Conservation (phyloP, 2,113 vertebrate species). For the Chaetodon trifascialis region DNA sequence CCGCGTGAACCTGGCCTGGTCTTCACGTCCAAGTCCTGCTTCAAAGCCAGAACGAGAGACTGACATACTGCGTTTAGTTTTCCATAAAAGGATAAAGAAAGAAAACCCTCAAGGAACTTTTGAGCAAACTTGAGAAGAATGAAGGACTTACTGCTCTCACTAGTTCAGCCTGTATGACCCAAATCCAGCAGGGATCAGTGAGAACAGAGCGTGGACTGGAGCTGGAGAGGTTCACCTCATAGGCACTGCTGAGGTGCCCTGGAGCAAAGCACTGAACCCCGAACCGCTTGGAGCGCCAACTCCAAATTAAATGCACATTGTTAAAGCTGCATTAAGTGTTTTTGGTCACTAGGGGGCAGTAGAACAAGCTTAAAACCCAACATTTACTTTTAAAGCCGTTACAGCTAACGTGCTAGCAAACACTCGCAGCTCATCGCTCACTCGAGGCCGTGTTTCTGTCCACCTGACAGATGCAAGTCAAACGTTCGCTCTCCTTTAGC, state of each 20-base stretch:
- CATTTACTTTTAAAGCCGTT: no score
- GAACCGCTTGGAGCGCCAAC: no score
- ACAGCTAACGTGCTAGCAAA: no score
- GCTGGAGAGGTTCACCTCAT: not conserved
- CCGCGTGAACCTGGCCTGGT: conserved; percentile 68
- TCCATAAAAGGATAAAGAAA: conserved; percentile 15
- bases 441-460: no score
- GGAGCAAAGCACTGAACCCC: no score
- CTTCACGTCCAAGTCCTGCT: conserved; percentile 48
- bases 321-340: no score
- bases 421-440: no score
- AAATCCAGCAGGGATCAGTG: not conserved
- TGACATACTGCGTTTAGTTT: not conserved
- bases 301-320: no score
- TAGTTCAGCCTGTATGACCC: no score
- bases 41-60: conserved; percentile 15
- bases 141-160: not conserved
- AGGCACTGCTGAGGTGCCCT: not conserved
- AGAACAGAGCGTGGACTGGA: not conserved
- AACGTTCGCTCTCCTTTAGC: no score
- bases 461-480: not conserved
- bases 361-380: no score
- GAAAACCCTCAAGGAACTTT: not conserved
- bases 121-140: not conserved
- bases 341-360: no score